These are phyloP conservation scores for Mycalesis mineus DNA, from an alignment of 2,888 invertebrate species.

Conservation along the genomic window DNA sequence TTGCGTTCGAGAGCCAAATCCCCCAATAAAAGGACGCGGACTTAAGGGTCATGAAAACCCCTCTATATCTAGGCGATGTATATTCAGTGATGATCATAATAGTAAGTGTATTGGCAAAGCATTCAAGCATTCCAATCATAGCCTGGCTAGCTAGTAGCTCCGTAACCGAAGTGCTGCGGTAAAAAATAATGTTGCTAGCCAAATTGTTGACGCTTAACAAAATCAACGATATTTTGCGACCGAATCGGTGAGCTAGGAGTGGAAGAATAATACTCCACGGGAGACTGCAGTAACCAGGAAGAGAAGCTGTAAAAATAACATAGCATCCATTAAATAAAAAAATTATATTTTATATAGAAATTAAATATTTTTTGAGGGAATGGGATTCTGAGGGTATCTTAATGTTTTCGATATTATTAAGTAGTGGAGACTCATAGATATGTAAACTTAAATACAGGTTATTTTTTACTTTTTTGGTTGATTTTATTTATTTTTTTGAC, in stretches of 20 bases:
- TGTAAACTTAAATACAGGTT: no score
- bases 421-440: no score
- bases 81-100: constrained; percentile 25
- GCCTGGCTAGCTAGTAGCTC: constrained; percentile 8
- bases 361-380: no score
- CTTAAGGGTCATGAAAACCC: constrained; percentile 29
- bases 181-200: neutral
- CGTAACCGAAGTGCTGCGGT: neutral
- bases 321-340: no score
- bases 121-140: constrained; percentile 16
- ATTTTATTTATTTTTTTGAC: no score
- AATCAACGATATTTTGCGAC: neutral
- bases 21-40: constrained; percentile 29
- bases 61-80: constrained; percentile 29
- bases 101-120: constrained; percentile 12
- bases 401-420: no score
- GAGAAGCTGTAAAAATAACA: neutral
- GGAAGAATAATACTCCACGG: neutral
- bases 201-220: neutral
- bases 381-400: no score
- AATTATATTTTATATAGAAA: no score
- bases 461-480: no score
- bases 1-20: constrained; percentile 28
- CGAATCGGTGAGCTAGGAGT: neutral
- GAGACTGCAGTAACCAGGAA: neutral